phyloP scores from a whole-genome alignment of 2,888 invertebrate genomes.

The Tetranychus piercei region DNA sequence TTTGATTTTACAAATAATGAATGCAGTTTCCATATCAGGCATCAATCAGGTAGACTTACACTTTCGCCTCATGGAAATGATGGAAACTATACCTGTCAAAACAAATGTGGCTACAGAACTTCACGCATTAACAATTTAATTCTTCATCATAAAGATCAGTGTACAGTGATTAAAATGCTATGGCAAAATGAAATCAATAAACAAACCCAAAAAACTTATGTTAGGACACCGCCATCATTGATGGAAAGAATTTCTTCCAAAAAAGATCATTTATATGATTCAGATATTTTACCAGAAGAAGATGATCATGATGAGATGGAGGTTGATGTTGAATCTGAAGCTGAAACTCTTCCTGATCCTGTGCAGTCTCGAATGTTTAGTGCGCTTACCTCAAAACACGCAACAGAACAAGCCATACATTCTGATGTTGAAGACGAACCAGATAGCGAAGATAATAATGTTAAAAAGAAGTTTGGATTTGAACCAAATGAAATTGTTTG shows the following conservation, averaged over 20 bases:
- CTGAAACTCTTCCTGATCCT: not conserved
- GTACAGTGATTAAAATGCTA: slow-evolving; percentile 14
- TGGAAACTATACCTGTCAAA: slow-evolving; percentile 18
- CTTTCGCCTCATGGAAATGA: slow-evolving; percentile 10
- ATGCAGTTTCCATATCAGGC: slow-evolving; percentile 18
- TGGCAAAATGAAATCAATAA: slow-evolving; percentile 13
- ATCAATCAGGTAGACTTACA: slow-evolving; percentile 14
- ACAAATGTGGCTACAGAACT: slow-evolving; percentile 19
- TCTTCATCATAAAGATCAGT: slow-evolving; percentile 19
- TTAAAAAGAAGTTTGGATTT: slow-evolving; percentile 26
- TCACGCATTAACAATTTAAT: slow-evolving; percentile 18
- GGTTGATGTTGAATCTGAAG: not conserved
- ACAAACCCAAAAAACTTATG: not conserved
- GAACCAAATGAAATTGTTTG: slow-evolving; percentile 21
- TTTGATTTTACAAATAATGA: slow-evolving; percentile 16
- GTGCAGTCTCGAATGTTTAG: not conserved
- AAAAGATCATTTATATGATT: not conserved
- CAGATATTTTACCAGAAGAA: not conserved
- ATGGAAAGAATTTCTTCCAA: too few relatives aligned
- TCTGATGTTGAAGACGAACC: slow-evolving; percentile 6
- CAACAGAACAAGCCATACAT: not conserved
- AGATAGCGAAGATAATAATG: not conserved
- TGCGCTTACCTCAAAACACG: not conserved
- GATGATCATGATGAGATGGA: not conserved
- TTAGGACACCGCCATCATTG: not conserved